Evolutionary conservation across 2,797 vertebrate species (phyloP).

Genomic region (Sebastes trivittatus): DNA sequence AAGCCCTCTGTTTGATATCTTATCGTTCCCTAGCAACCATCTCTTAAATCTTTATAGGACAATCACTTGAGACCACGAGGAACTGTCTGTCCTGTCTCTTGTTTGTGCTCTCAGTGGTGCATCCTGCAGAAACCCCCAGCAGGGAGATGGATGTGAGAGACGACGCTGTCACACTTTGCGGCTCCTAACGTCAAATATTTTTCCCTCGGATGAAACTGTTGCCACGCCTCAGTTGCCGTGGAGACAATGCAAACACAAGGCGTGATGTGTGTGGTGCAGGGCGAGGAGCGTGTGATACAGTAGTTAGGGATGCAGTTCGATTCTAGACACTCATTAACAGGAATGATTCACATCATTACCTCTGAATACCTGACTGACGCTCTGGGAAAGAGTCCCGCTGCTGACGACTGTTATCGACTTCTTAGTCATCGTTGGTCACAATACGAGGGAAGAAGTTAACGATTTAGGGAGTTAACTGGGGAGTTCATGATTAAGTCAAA

Average conservation of each 20-base stretch:
- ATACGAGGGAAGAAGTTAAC: neutral
- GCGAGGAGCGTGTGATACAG: constrained; percentile 6
- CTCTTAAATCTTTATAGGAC: neutral
- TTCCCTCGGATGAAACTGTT: constrained; percentile 22
- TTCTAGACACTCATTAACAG: constrained; percentile 50
- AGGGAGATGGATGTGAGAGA: neutral
- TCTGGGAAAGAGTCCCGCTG: neutral
- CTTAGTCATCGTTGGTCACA: neutral
- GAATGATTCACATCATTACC: neutral
- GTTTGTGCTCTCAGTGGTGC: neutral
- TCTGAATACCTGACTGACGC: neutral
- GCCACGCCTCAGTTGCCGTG: constrained; percentile 57
- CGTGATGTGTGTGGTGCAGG: constrained; percentile 10
- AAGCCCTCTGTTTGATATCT: neutral
- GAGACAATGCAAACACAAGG: constrained; percentile 59
- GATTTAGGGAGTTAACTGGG: neutral
- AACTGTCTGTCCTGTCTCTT: neutral
- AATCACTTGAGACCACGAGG: neutral
- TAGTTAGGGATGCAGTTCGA: neutral
- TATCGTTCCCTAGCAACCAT: neutral
- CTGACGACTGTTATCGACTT: neutral
- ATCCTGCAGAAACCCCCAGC: neutral
- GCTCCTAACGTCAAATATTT: neutral
- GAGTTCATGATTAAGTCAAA: neutral
- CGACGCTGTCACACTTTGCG: neutral